A percentile compares a stretch with the other conserved stretches of the same genome.
phyloP scores from a whole-genome alignment of 2,797 vertebrate genomes.

The Oryzias dopingdopingensis region DNA sequence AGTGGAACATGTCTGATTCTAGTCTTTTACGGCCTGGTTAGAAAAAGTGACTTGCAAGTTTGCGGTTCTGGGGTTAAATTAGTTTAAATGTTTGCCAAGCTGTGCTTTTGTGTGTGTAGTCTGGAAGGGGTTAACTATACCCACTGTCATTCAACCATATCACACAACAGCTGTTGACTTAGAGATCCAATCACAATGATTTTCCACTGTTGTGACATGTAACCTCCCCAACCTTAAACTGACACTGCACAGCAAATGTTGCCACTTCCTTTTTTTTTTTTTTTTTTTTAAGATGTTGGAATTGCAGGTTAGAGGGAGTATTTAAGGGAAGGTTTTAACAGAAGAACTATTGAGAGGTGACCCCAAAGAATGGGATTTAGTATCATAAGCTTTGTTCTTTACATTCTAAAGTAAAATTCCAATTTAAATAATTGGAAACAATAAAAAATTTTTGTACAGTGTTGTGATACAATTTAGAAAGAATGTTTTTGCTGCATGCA shows the following conservation, averaged over 20 bases:
- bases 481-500: too few species aligned
- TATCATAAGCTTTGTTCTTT: constrained; percentile 13
- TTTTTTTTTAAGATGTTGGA: constrained; percentile 43
- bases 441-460: constrained; percentile 3
- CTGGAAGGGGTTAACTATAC: constrained; percentile 63
- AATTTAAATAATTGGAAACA: too few species aligned
- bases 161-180: constrained; percentile 74
- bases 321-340: constrained; percentile 31
- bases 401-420: too few species aligned
- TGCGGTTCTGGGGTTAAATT: constrained; percentile 15
- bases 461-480: constrained; percentile 1
- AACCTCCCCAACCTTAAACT: constrained; percentile 78
- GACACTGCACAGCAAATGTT: constrained; percentile 72
- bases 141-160: constrained; percentile 67
- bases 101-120: constrained; percentile 16
- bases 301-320: constrained; percentile 31
- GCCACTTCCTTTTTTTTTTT: constrained; percentile 61
- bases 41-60: constrained; percentile 12
- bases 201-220: constrained; percentile 83
- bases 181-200: constrained; percentile 80
- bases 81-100: constrained; percentile 10
- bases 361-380: constrained; percentile 18
- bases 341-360: constrained; percentile 27
- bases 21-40: constrained; percentile 25
- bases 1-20: constrained; percentile 26